Percentiles rank a stretch among this genome's conserved stretches.
phyloP scores from a whole-genome alignment of 2,888 invertebrate genomes.

The Heliconius cydno region DNA sequence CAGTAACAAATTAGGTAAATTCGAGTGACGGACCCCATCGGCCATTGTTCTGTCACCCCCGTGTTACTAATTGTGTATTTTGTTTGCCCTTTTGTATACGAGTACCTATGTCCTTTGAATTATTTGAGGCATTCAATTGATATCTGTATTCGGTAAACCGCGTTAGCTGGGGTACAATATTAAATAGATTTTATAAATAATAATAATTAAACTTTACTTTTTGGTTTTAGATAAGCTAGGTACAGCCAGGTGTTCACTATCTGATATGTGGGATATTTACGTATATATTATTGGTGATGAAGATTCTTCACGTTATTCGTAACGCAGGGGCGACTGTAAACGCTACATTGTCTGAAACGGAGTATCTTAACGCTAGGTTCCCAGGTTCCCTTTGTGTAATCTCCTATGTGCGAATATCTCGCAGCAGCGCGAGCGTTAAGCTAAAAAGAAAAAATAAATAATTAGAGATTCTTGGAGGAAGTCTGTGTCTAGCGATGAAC shows the following conservation, averaged over 20 bases:
- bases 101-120: conserved; percentile 46
- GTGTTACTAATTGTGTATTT: conserved; percentile 73
- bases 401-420: no score
- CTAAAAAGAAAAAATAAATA: no score
- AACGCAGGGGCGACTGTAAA: no score
- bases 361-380: no score
- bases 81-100: conserved; percentile 72
- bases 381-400: no score
- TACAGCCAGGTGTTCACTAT: not conserved
- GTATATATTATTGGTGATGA: no score
- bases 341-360: no score
- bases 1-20: conserved; percentile 78
- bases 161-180: conserved; percentile 11
- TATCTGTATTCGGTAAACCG: conserved; percentile 36
- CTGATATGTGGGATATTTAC: not conserved
- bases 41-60: conserved; percentile 68
- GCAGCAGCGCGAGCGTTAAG: no score
- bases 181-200: not conserved
- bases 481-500: no score
- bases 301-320: no score
- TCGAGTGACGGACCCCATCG: conserved; percentile 61
- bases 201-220: not conserved
- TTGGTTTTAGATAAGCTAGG: not conserved
- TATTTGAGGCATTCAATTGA: conserved; percentile 46
- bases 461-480: no score